Base-by-base conservation (phyloP, 92 coral and sea anemone genomes). In the Scolanthus callimorphus region DNA sequence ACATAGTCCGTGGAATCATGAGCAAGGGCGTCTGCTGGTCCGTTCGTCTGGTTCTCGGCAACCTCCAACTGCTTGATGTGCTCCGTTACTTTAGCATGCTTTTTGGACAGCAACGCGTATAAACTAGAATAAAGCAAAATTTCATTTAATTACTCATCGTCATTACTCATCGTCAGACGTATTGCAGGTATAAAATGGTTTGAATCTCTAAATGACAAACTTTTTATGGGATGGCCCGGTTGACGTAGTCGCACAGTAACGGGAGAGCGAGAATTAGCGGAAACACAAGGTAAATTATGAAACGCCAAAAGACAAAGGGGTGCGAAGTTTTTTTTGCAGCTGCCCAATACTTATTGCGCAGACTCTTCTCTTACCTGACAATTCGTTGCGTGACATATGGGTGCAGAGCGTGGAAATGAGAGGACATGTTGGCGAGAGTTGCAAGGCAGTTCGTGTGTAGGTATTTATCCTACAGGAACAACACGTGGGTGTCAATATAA, bases 371-470 rank as follows among this genome's bases (percentile, higher is more conserved):
- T n/a, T 70, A 92, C 98, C 98, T 92, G 22, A 92, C 98, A 38
- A 92, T 82, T 71, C 98, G 65, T 59, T 92, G 98, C 31, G 98
- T 92, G 9, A 92, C 98, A 53, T 92, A 92, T 0, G 98, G 98
- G 62, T 92, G 98, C 23, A 92, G 86, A 0, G 98, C 98, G 44
- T 92, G 98, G 52, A 92, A 92, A 41, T 92, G 98, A 2, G 98
- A 89, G 20, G 98, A 92, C 98, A 92, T 92, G 84, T 92, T 92
- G 1, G 98, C 98, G 11, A 92, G 78, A 21, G 98, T 89, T 31
- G 98, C 98, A 28, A 92, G 68, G 67, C 98, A 92, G 76, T 92
- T 92, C 11, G 98, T 92, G 74, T 92, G 98, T 19, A 92, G 79
- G 51, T 92, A 92, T 56, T 92, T 92, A 71, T 92, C 98, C 97